phyloP scores from a whole-genome alignment of 1,140 invertebrate species.

The Araneus ventricosus region DNA sequence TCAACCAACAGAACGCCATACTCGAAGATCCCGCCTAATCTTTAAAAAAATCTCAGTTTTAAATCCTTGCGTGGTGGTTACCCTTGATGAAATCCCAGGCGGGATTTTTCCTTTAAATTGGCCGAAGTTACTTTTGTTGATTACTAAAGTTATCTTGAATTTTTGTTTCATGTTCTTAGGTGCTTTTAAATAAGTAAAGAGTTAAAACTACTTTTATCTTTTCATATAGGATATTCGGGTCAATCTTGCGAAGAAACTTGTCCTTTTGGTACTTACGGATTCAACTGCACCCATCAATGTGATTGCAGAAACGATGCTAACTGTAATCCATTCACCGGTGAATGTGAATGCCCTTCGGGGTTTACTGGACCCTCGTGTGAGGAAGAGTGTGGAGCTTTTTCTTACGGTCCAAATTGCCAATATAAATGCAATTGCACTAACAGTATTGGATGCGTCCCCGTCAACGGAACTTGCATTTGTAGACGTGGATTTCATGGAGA shows the following conservation, averaged over 20 bases:
- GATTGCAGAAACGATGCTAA: not conserved
- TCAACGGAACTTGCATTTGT: constrained; percentile 85
- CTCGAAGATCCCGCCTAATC: no score
- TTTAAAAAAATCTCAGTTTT: no score
- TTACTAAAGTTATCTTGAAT: no score
- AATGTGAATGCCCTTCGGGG: constrained; percentile 43
- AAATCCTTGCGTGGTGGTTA: no score
- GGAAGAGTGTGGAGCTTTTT: constrained; percentile 86
- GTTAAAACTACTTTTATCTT: not conserved
- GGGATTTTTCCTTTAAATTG: no score
- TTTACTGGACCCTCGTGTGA: constrained; percentile 84
- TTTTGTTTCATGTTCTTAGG: no score
- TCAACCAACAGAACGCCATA: no score
- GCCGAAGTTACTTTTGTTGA: no score
- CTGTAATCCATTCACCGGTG: constrained; percentile 24
- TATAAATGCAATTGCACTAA: constrained; percentile 90
- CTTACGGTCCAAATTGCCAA: constrained; percentile 88
- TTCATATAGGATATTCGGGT: constrained; percentile 44
- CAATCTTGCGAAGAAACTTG: constrained; percentile 43
- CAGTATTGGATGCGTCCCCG: constrained; percentile 90
- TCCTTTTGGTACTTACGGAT: constrained; percentile 33
- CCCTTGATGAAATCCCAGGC: no score
- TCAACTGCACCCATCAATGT: constrained; percentile 41
- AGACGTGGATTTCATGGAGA: constrained; percentile 76
- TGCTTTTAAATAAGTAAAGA: no score